Evolutionary conservation across 2,113 vertebrate genomes (phyloP).

Genomic region (Zosterops japonicus): DNA sequence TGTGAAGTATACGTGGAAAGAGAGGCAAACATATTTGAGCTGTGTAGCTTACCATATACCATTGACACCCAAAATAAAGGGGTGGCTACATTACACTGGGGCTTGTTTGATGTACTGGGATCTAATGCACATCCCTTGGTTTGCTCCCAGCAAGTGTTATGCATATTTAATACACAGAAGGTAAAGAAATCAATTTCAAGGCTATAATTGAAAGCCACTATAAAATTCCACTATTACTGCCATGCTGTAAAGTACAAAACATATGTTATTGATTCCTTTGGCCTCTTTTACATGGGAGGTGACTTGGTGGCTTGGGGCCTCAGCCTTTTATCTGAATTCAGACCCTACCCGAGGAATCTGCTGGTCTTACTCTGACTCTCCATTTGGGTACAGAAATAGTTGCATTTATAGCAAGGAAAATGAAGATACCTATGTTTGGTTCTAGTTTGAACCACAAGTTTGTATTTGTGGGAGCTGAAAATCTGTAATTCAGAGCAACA

Average conservation of each 20-base stretch:
- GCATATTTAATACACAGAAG: background rate
- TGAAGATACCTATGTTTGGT: background rate
- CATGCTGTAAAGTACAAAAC: background rate
- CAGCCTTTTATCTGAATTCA: background rate
- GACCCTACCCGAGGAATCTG: background rate
- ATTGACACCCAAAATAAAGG: background rate
- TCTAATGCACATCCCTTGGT: background rate
- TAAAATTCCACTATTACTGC: background rate
- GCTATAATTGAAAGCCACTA: background rate
- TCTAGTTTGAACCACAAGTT: background rate
- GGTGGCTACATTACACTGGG: background rate
- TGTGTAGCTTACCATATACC: background rate
- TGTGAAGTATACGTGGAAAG: background rate
- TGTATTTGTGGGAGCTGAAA: background rate
- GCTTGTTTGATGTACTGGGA: background rate
- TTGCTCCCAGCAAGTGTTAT: background rate
- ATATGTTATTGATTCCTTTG: background rate
- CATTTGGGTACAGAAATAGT: background rate
- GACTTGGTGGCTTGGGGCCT: background rate
- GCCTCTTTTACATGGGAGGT: background rate
- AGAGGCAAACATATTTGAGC: background rate
- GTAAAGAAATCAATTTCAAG: constrained; percentile 13
- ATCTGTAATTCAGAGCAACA: background rate
- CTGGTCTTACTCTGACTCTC: background rate
- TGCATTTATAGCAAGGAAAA: background rate